These are phyloP conservation scores for Pteronotus mesoamericanus DNA, from an alignment of 2,797 vertebrate species.

Conservation along the genomic window DNA sequence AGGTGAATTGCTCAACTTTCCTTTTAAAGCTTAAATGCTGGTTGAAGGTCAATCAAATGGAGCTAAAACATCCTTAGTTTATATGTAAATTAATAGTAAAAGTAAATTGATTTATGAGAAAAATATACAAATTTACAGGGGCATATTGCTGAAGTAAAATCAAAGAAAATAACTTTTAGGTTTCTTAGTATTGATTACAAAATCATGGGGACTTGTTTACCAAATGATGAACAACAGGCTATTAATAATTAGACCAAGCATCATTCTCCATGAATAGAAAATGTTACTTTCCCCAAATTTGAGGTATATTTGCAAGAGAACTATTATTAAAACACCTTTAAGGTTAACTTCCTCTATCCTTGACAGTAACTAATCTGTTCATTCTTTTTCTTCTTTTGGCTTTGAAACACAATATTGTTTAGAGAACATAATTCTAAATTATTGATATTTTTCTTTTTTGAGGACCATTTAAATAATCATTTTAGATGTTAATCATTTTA, in stretches of 20 bases:
- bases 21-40: not conserved
- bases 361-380: not conserved
- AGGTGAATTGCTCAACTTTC: not conserved
- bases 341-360: not conserved
- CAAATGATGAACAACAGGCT: not conserved
- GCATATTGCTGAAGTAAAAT: not conserved
- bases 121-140: not conserved
- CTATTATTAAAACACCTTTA: not conserved
- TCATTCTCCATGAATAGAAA: slow-evolving; percentile 23
- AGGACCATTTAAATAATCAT: not conserved
- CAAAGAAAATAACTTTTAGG: not conserved
- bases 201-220: not conserved
- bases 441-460: not conserved
- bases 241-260: not conserved
- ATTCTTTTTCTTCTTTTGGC: not conserved
- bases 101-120: not conserved
- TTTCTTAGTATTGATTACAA: not conserved
- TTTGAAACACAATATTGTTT: not conserved
- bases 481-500: not conserved
- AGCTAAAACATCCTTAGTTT: not conserved
- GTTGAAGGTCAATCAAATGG: not conserved
- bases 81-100: not conserved
- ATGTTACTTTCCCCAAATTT: not conserved
- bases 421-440: not conserved
- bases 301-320: not conserved